phyloP scores from a whole-genome alignment of 2,888 invertebrate genomes.

The Crioceris asparagi region DNA sequence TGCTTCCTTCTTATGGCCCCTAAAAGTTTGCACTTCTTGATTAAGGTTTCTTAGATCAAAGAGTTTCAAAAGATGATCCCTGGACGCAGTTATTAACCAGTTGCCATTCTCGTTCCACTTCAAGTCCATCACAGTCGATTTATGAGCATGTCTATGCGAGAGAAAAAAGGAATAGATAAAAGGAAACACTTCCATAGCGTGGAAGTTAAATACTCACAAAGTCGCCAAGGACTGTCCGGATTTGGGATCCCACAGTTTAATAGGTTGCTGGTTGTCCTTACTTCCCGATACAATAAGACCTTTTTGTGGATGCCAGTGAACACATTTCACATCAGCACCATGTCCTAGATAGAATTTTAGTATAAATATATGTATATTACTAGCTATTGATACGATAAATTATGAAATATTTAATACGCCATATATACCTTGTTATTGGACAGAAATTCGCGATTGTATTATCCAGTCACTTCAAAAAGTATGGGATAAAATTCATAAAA shows the following conservation, averaged over 20 bases:
- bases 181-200: no score
- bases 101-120: constrained; percentile 99
- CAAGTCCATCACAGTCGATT: constrained; percentile 98
- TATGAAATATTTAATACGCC: no score
- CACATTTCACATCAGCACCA: constrained; percentile 97
- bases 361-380: no score
- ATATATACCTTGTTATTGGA: no score
- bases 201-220: constrained; percentile 68
- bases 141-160: constrained; percentile 94
- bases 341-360: constrained; percentile 62
- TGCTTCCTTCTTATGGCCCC: constrained; percentile 99
- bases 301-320: constrained; percentile 99
- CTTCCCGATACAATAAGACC: constrained; percentile 95
- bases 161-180: no score
- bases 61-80: constrained; percentile 93
- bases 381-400: no score
- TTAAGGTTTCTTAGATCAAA: constrained; percentile 95
- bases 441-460: no score
- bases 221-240: constrained; percentile 91
- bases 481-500: no score
- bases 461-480: no score
- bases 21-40: constrained; percentile 92
- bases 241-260: constrained; percentile 99
- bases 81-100: constrained; percentile 96
- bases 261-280: constrained; percentile 98